These are phyloP conservation scores for Umimayanthus kanabou DNA, from an alignment of 92 coral and sea anemone genomes.

Conservation along the genomic window DNA sequence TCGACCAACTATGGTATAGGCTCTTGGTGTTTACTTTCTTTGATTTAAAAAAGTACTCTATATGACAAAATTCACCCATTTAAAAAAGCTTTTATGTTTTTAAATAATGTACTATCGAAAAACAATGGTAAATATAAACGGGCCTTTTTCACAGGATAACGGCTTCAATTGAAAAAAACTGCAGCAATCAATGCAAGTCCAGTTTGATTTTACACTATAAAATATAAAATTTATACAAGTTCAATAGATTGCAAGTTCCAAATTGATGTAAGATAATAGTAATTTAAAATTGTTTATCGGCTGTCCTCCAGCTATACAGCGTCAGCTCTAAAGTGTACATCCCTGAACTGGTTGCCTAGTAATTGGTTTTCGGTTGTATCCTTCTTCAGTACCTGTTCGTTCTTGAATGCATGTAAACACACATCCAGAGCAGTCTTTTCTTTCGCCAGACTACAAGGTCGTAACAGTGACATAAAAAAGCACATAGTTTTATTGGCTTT, in stretches of 20 bases:
- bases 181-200: not conserved
- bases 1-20: not conserved
- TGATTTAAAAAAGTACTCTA: not conserved
- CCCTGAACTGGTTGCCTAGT: not conserved
- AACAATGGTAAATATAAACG: no score
- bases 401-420: not conserved
- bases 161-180: no score
- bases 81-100: no score
- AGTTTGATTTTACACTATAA: no score
- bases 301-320: not conserved
- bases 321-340: not conserved
- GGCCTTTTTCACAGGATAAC: not conserved
- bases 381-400: not conserved
- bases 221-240: not conserved
- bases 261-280: not conserved
- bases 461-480: not conserved
- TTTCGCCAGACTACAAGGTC: not conserved
- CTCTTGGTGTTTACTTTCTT: not conserved
- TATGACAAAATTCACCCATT: not conserved
- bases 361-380: not conserved
- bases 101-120: no score
- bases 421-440: not conserved
- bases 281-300: no score
- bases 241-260: not conserved
- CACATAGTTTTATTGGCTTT: not conserved